A percentile compares a stretch with the other conserved stretches of the same genome.
Evolutionary conservation across 2,113 vertebrate species (phyloP).

Genomic region (Neolamprologus fasciatus): DNA sequence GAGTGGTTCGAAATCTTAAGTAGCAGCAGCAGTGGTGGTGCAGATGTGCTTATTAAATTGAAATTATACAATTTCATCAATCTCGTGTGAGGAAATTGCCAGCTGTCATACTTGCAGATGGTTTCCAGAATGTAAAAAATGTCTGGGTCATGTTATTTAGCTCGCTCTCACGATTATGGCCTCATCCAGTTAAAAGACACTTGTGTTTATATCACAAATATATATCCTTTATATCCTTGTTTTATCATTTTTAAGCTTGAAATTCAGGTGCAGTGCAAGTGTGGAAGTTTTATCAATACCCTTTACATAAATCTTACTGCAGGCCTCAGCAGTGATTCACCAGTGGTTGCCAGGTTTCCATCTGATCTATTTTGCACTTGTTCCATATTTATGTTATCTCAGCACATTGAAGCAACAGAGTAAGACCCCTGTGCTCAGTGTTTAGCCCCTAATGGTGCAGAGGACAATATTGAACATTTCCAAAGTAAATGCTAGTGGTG

Average conservation of each 20-base stretch:
- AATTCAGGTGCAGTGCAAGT: neutral
- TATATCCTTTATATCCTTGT: neutral
- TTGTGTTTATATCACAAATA: neutral
- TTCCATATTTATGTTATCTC: neutral
- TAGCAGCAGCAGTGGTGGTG: neutral
- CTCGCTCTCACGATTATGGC: neutral
- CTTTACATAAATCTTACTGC: neutral
- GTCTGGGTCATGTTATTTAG: slow-evolving; percentile 20
- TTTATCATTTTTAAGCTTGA: neutral
- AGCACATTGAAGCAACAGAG: neutral
- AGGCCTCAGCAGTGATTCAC: neutral
- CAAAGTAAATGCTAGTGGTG: neutral
- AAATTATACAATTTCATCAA: neutral
- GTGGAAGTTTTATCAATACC: neutral
- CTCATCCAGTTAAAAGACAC: neutral
- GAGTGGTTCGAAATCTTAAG: neutral
- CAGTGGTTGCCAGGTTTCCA: neutral
- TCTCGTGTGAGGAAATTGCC: neutral
- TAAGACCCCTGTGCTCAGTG: neutral
- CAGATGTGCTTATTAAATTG: neutral
- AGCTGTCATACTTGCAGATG: neutral
- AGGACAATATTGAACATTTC: neutral
- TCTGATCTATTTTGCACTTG: neutral
- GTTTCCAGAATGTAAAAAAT: neutral
- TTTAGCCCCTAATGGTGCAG: neutral